Percentiles rank a stretch among this genome's conserved stretches.
phyloP scores from a whole-genome alignment of 2,797 vertebrate species.

The Pangasius mekongensis region DNA sequence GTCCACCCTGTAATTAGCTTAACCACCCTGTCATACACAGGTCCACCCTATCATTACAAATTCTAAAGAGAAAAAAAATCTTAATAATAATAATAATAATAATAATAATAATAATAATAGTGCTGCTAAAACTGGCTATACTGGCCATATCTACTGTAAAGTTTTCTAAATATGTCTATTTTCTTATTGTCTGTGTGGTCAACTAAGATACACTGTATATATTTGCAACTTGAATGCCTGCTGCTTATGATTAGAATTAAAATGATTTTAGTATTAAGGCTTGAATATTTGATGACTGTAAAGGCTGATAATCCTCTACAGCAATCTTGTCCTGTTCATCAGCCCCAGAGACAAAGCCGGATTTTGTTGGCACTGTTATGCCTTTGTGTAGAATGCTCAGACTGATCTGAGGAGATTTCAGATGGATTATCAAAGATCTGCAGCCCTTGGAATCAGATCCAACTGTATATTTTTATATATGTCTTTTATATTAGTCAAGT shows the following conservation, averaged over 20 bases:
- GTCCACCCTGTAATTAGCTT: neutral
- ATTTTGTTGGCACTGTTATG: neutral
- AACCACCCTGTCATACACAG: neutral
- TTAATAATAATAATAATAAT: no score
- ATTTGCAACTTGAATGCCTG: neutral
- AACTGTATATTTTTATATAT: neutral
- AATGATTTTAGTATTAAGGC: neutral
- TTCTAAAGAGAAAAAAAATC: neutral
- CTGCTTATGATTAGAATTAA: neutral
- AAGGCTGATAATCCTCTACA: neutral
- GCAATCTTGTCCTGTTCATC: neutral
- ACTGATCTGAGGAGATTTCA: slow-evolving; percentile 6
- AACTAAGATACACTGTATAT: neutral
- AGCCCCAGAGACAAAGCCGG: neutral
- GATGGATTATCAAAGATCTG: slow-evolving; percentile 13
- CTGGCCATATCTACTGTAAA: neutral
- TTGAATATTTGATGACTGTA: neutral
- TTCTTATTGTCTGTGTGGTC: neutral
- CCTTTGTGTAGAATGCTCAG: neutral
- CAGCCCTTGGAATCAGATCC: neutral
- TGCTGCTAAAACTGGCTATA: neutral
- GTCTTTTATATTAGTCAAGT: neutral
- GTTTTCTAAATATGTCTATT: neutral
- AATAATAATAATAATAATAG: neutral
- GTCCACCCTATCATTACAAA: neutral